Base-by-base conservation (phyloP, 53 echinoderm and acorn worm genomes). In the Echinarachnius parma region DNA sequence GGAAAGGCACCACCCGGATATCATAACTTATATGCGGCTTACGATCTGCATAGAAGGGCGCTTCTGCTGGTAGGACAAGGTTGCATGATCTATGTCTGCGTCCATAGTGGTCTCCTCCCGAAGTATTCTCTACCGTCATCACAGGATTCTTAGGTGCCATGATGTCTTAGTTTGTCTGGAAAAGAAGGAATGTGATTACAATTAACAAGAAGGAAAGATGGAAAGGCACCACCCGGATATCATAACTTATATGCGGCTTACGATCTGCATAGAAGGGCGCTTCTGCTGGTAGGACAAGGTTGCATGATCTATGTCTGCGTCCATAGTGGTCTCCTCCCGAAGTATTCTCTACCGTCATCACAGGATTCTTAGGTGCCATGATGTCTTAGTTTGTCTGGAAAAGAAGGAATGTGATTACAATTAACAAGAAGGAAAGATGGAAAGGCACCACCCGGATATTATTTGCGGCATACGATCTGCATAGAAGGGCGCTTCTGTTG, bases 391-490 rank as follows among this genome's bases (percentile, higher is more conserved):
- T n/a, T n/a, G n/a, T n/a, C n/a, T n/a, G n/a, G n/a, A n/a, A n/a
- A n/a, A n/a, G n/a, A n/a, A n/a, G n/a, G n/a, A n/a, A n/a, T n/a
- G n/a, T n/a, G n/a, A n/a, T n/a, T n/a, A n/a, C n/a, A n/a, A n/a
- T n/a, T n/a, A n/a, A n/a, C n/a, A n/a, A n/a, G n/a, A n/a, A n/a
- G n/a, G n/a, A n/a, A n/a, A n/a, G n/a, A n/a, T n/a, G n/a, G n/a
- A n/a, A n/a, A n/a, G n/a, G n/a, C n/a, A n/a, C n/a, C n/a, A n/a
- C n/a, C n/a, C n/a, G n/a, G n/a, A n/a, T n/a, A n/a, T n/a, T n/a
- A n/a, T n/a, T n/a, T 93, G 22, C 93, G 60, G 89, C 93, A 93
- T 4, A 93, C 93, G 27, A 93, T 86, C 77, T 24, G 37, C n/a
- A 29, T 47, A 4, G 66, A 69, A 4, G 64, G 55, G 3, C 45